Conservation (phyloP, 2,888 invertebrate species). For the Trichopria drosophilae region DNA sequence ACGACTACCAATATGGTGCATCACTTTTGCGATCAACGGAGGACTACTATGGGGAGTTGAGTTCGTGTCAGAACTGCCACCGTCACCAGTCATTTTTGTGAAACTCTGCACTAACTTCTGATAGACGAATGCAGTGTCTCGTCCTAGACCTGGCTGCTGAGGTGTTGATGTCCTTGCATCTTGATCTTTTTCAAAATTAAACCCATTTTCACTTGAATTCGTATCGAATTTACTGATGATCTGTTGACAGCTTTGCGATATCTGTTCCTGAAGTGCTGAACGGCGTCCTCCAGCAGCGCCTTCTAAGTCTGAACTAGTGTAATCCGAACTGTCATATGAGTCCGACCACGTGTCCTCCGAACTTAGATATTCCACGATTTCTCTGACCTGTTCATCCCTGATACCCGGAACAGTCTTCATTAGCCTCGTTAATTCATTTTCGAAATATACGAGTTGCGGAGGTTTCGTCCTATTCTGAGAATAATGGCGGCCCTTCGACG, state of each 20-base stretch:
- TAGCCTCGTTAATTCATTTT: constrained; percentile 83
- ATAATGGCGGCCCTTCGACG: constrained; percentile 42
- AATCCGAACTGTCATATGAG: constrained; percentile 89
- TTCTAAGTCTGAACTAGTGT: constrained; percentile 85
- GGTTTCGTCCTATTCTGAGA: constrained; percentile 76
- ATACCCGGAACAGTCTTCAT: constrained; percentile 94
- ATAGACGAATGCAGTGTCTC: constrained; percentile 85
- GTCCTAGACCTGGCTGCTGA: constrained; percentile 61
- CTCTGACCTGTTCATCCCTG: constrained; percentile 85
- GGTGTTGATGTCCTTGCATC: too few species aligned
- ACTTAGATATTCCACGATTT: constrained; percentile 89
- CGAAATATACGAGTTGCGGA: constrained; percentile 84
- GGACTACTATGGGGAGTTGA: constrained; percentile 71
- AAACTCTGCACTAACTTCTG: constrained; percentile 83
- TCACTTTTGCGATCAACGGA: constrained; percentile 84
- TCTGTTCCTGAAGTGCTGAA: constrained; percentile 78
- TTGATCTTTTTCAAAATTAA: constrained; percentile 30
- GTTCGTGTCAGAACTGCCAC: constrained; percentile 63
- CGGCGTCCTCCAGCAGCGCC: constrained; percentile 66
- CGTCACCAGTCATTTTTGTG: constrained; percentile 71
- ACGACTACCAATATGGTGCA: constrained; percentile 88
- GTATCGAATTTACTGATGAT: constrained; percentile 84
- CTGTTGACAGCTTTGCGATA: constrained; percentile 85
- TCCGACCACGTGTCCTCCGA: constrained; percentile 94
- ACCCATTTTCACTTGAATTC: constrained; percentile 33